Conservation (phyloP, 2,113 vertebrate species). For the Ceyx margarethae region DNA sequence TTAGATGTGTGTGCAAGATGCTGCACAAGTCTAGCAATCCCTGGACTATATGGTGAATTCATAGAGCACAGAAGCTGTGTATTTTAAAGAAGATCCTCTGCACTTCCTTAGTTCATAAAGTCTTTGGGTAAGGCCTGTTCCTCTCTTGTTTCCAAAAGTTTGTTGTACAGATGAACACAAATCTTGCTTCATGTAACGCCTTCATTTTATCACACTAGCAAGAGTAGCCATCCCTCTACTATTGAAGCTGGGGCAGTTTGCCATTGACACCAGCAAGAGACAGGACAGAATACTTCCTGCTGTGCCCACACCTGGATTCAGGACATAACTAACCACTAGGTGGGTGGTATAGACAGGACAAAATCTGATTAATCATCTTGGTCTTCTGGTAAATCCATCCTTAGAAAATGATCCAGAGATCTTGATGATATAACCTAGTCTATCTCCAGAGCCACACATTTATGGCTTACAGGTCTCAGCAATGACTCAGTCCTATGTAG, state of each 20-base stretch:
- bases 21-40: neutral
- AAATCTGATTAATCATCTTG: neutral
- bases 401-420: neutral
- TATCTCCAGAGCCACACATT: neutral
- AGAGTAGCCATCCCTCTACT: neutral
- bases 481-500: neutral
- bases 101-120: neutral
- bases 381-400: neutral
- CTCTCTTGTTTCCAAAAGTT: neutral
- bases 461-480: neutral
- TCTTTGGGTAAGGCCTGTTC: neutral
- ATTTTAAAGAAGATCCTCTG: neutral
- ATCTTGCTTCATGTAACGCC: accelerated
- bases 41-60: neutral
- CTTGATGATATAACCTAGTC: neutral
- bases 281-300: neutral
- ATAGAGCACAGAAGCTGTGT: neutral
- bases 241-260: neutral
- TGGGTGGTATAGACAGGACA: neutral
- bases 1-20: neutral
- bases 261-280: neutral
- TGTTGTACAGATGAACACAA: neutral
- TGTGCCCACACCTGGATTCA: neutral
- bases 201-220: neutral
- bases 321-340: neutral